Evolutionary conservation across 2,797 vertebrate species (phyloP).

Genomic region (Brachyalestes nurse): DNA sequence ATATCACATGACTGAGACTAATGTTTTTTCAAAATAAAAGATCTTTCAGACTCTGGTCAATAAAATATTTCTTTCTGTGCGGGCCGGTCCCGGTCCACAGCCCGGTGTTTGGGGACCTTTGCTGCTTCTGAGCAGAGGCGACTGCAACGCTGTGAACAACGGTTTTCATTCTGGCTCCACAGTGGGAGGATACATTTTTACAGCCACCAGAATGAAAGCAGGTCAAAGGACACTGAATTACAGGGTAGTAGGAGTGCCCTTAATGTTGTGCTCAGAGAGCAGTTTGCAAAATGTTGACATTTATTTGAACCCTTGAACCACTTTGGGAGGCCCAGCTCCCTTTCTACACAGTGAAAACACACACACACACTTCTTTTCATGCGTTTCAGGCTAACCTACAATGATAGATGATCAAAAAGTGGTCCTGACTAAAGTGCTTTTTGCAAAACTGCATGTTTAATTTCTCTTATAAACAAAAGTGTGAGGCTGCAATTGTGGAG

Average conservation of each 20-base stretch:
- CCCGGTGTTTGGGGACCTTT: not conserved
- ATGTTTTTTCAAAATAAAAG: too few species aligned
- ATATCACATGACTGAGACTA: too few species aligned
- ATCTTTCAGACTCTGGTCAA: too few species aligned
- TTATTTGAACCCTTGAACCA: conserved; percentile 45
- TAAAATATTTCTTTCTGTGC: too few species aligned
- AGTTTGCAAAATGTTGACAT: conserved; percentile 46
- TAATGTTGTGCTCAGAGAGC: conserved; percentile 48
- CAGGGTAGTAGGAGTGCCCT: conserved; percentile 42
- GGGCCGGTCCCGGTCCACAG: too few species aligned
- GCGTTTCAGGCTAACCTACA: too few species aligned
- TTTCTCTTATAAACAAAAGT: too few species aligned
- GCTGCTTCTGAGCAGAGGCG: conserved; percentile 28
- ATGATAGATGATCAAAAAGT: too few species aligned
- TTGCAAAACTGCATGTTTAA: too few species aligned
- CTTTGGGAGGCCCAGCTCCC: conserved; percentile 32
- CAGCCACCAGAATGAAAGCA: conserved; percentile 50
- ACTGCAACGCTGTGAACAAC: not conserved
- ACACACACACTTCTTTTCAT: too few species aligned
- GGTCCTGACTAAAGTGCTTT: too few species aligned
- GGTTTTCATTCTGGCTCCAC: conserved; percentile 33
- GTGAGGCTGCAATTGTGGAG: too few species aligned
- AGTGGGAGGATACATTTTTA: conserved; percentile 27
- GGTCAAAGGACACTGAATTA: conserved; percentile 55
- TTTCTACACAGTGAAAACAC: not conserved